Percentiles rank a stretch among this genome's conserved stretches.
phyloP scores from a whole-genome alignment of 2,797 vertebrate species.

The Salmo trutta region DNA sequence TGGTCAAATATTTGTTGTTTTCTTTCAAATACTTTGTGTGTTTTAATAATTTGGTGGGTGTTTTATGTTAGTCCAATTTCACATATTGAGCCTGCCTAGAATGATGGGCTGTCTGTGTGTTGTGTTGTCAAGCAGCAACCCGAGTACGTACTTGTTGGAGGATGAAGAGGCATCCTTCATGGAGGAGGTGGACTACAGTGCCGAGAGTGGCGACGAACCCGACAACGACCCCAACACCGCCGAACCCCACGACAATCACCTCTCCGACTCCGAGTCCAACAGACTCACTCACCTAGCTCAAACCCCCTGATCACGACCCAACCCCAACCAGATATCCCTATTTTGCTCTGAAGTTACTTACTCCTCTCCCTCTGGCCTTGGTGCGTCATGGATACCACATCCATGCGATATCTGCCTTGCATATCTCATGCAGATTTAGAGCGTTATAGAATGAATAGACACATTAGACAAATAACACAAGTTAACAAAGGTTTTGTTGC shows the following conservation, averaged over 20 bases:
- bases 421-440: conserved; percentile 45
- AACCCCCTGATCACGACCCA: background rate
- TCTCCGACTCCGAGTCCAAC: conserved; percentile 82
- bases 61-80: background rate
- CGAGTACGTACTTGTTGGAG: conserved; percentile 91
- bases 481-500: background rate
- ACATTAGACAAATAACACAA: background rate
- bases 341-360: background rate
- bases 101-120: no score
- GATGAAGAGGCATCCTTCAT: conserved; percentile 95
- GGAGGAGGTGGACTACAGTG: conserved; percentile 98
- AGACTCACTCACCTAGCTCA: conserved; percentile 54
- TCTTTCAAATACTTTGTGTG: background rate
- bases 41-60: background rate
- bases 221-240: conserved; percentile 83
- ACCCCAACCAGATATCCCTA: conserved; percentile 10
- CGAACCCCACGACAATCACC: conserved; percentile 78
- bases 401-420: conserved; percentile 45
- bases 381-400: conserved; percentile 18
- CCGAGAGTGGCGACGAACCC: conserved; percentile 89
- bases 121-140: conserved; percentile 63
- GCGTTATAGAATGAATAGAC: background rate
- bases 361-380: conserved; percentile 21
- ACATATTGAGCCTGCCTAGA: no score
- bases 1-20: background rate